Percentiles rank a stretch among this genome's conserved stretches.
Conservation (phyloP, 2,888 invertebrate genomes). For the Drosophila cracens region DNA sequence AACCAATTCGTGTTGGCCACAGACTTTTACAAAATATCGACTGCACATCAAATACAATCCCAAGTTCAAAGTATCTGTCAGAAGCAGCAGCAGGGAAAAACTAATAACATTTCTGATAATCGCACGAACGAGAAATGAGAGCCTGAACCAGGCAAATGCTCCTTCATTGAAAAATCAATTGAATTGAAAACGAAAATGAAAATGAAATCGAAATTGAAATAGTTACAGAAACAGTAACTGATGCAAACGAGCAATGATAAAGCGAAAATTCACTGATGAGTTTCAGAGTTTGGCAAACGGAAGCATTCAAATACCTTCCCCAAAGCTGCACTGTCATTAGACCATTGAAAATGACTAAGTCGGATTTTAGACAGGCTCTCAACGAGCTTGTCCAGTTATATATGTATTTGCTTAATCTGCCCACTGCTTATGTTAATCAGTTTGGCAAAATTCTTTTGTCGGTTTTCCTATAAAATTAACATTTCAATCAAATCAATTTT, state of each 20-base stretch:
- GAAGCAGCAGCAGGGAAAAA: conserved; percentile 58
- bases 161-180: conserved; percentile 68
- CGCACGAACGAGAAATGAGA: conserved; percentile 31
- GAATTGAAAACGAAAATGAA: conserved; percentile 56
- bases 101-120: conserved; percentile 73
- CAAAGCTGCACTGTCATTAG: conserved; percentile 50
- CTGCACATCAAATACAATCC: conserved; percentile 36
- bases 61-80: conserved; percentile 67
- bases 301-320: conserved; percentile 4
- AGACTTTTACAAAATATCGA: conserved; percentile 30
- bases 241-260: conserved; percentile 44
- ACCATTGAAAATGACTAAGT: conserved; percentile 48
- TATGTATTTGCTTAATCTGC: neutral
- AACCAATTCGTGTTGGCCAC: conserved; percentile 2
- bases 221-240: conserved; percentile 35
- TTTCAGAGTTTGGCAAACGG: conserved; percentile 3
- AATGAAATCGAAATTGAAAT: conserved; percentile 27
- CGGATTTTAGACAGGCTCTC: conserved; percentile 31
- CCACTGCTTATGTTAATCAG: conserved; percentile 48
- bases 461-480: conserved; percentile 65
- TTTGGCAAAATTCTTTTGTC: conserved; percentile 34
- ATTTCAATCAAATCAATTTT: conserved; percentile 80
- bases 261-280: conserved; percentile 55
- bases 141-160: conserved; percentile 26
- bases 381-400: conserved; percentile 31